A percentile compares a stretch with the other conserved stretches of the same genome.
phyloP scores from a whole-genome alignment of 2,888 invertebrate genomes.

The Eustalomyia histrio region DNA sequence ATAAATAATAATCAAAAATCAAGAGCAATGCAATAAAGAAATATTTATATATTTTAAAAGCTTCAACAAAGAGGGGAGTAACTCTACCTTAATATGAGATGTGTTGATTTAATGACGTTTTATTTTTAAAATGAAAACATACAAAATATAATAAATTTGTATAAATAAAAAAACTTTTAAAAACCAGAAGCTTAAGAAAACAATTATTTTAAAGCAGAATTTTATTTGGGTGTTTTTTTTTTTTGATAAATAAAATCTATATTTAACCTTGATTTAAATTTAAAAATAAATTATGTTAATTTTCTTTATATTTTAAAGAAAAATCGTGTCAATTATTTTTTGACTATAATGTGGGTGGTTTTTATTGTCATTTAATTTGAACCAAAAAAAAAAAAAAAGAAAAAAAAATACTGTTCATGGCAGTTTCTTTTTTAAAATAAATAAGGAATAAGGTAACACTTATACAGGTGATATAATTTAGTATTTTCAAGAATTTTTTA shows the following conservation, averaged over 20 bases:
- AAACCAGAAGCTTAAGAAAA: slow-evolving; percentile 35
- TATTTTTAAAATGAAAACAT: slow-evolving; percentile 7
- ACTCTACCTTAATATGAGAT: slow-evolving; percentile 30
- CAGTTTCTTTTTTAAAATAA: background rate
- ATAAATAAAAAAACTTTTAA: background rate
- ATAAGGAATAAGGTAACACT: background rate
- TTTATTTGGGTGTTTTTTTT: slow-evolving; percentile 17
- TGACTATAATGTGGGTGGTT: slow-evolving; percentile 50
- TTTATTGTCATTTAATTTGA: slow-evolving; percentile 52
- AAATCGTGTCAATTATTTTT: slow-evolving; percentile 32
- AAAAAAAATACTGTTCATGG: background rate
- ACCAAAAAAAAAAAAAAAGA: background rate
- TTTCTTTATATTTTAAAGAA: slow-evolving; percentile 32
- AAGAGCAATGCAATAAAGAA: slow-evolving; percentile 40
- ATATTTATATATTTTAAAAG: slow-evolving; percentile 16
- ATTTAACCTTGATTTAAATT: slow-evolving; percentile 39
- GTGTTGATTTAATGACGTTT: slow-evolving; percentile 61
- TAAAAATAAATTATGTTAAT: slow-evolving; percentile 54
- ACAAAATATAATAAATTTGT: too few relatives aligned
- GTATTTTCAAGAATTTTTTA: too few relatives aligned
- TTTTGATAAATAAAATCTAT: slow-evolving; percentile 8
- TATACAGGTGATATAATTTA: too few relatives aligned
- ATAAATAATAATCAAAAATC: slow-evolving; percentile 47
- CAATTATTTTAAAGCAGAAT: slow-evolving; percentile 9
- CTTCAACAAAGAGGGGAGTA: background rate